These are phyloP conservation scores for Aratinga solstitialis DNA, from an alignment of 2,797 vertebrate species.

Conservation along the genomic window DNA sequence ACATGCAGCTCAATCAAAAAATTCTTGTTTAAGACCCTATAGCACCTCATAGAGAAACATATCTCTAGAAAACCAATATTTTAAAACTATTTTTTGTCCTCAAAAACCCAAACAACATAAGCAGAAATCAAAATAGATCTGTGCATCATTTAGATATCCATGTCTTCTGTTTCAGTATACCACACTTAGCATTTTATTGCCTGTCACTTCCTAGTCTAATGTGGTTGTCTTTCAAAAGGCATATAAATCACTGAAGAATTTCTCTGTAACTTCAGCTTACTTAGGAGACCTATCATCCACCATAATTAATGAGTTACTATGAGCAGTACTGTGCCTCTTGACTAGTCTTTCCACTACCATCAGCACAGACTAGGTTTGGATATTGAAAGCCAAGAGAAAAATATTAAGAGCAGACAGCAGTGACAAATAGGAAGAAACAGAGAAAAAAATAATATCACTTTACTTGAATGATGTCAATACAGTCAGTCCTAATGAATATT, in stretches of 20 bases:
- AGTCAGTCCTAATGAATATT: neutral
- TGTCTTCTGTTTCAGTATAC: neutral
- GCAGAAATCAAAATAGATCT: neutral
- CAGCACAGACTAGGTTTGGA: neutral
- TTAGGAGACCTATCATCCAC: neutral
- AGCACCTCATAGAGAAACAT: neutral
- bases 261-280: neutral
- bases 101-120: neutral
- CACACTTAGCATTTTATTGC: neutral
- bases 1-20: neutral
- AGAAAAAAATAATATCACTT: neutral
- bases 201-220: neutral
- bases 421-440: neutral
- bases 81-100: neutral
- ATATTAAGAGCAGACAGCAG: neutral
- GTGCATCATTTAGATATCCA: neutral
- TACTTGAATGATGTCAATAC: neutral
- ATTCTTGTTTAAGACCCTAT: neutral
- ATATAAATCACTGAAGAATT: neutral
- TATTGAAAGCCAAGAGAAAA: constrained; percentile 3
- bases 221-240: neutral
- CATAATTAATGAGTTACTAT: constrained; percentile 5
- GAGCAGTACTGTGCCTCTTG: neutral
- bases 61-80: neutral
- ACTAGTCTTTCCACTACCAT: neutral